Evolutionary conservation across 2,888 invertebrate species (phyloP), one percentile per base, ranked within the genome.

Genomic region (Caenorhabditis doughertyi): DNA sequence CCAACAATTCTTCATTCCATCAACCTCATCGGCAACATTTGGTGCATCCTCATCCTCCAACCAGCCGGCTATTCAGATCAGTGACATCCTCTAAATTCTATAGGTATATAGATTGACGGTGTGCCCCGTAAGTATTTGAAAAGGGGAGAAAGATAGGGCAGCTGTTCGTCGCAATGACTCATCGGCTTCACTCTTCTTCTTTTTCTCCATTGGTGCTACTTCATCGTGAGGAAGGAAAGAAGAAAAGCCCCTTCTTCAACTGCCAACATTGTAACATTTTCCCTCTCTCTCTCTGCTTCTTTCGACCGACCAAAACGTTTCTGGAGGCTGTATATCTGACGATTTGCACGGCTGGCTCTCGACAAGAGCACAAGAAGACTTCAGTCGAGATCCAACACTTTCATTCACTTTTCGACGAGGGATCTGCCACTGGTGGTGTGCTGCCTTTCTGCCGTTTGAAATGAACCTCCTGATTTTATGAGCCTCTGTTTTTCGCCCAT

Each of bases 121-220:
- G 74, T 64, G 64, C 35, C 58, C 65, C 65, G 65, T 65, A 55
- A 58, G 60, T 55, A 51, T 76, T 29, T n/a, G n/a, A n/a, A n/a
- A 27, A n/a, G 51, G 29, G 32, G 11, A 56, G 56, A 29, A n/a
- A 23, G 56, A 58, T 47, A 67, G 74, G 76, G 76, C 76, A 76
- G 76, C 76, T 76, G 76, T 76, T 76, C 76, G 76, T 76, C 76
- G 76, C 76, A 76, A 76, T 76, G 76, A 76, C 67, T 76, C 76
- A 76, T 76, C 67, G 56, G 5, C 32, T 32, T 32, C 32, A 32
- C n/a, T n/a, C 64, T 65, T 42, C 65, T 65, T 21, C 65, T 73
- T 16, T 27, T 18, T 13, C 39, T 21, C n/a, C 53, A n/a, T 44
- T 16, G 21, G 39, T 27, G 23, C 29, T 32, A 16, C 39, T 13